Evolutionary conservation across 2,888 invertebrate species (phyloP).

Genomic region (Drosophila sordidula): DNA sequence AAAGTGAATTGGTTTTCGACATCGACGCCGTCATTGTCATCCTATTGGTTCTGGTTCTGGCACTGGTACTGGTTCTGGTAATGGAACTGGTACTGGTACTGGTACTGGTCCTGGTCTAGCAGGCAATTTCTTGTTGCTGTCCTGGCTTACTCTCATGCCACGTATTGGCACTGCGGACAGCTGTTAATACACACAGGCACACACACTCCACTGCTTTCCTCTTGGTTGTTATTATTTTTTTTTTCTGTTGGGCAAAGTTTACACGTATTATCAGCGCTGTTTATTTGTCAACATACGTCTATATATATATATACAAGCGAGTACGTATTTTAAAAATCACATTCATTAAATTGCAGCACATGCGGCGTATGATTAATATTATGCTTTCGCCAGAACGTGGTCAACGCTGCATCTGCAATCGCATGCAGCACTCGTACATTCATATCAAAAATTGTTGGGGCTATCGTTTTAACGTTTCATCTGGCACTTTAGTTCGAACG

Average conservation of each 20-base stretch:
- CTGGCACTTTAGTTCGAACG: slow-evolving; percentile 59
- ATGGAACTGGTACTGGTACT: slow-evolving; percentile 1
- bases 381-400: slow-evolving; percentile 36
- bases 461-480: slow-evolving; percentile 43
- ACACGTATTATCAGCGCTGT: slow-evolving; percentile 75
- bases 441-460: slow-evolving; percentile 33
- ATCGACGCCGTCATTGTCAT: slow-evolving; percentile 59
- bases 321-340: slow-evolving; percentile 47
- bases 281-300: slow-evolving; percentile 68
- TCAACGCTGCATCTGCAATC: slow-evolving; percentile 28
- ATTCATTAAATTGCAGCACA: slow-evolving; percentile 52
- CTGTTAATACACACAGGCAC: slow-evolving; percentile 43
- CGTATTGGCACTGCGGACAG: slow-evolving; percentile 67
- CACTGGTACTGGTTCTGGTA: slow-evolving; percentile 6
- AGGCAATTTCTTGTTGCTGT: slow-evolving; percentile 49
- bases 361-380: slow-evolving; percentile 74
- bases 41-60: slow-evolving; percentile 25
- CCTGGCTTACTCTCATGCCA: slow-evolving; percentile 11
- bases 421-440: slow-evolving; percentile 17
- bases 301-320: slow-evolving; percentile 3
- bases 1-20: slow-evolving; percentile 68
- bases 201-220: slow-evolving; percentile 7
- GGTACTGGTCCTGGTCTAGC: slow-evolving; percentile 11
- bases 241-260: slow-evolving; percentile 51
- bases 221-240: slow-evolving; percentile 29